phyloP scores from a whole-genome alignment of 2,113 vertebrate species.

The Zosterops hypoxanthus region DNA sequence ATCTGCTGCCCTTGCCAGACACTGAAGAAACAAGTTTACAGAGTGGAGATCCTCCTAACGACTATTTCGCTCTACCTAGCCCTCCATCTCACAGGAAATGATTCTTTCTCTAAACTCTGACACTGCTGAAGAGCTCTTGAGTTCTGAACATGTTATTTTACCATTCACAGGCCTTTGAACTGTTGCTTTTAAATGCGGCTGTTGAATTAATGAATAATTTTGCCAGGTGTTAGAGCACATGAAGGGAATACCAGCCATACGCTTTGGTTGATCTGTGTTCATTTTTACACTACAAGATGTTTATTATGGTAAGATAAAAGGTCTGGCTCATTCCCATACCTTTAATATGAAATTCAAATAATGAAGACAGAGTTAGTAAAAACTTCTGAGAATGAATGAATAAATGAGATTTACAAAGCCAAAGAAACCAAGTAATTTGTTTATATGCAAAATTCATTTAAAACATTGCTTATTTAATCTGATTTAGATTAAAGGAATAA shows the following conservation, averaged over 20 bases:
- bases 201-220: conserved; percentile 77
- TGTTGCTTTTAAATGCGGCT: conserved; percentile 66
- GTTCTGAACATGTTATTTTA: conserved; percentile 55
- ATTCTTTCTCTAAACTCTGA: conserved; percentile 63
- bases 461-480: background rate
- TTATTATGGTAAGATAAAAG: conserved; percentile 68
- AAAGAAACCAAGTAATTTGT: background rate
- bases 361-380: background rate
- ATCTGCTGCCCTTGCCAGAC: background rate
- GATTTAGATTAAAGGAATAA: background rate
- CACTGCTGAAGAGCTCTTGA: conserved; percentile 67
- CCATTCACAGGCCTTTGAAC: conserved; percentile 72
- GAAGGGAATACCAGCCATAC: conserved; percentile 52
- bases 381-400: conserved; percentile 8
- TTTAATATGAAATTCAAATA: conserved; percentile 64
- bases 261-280: conserved; percentile 23
- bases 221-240: conserved; percentile 68
- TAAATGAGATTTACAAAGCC: background rate
- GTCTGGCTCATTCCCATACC: conserved; percentile 45
- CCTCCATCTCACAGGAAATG: conserved; percentile 61
- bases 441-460: background rate
- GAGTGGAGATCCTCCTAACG: background rate
- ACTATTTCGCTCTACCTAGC: background rate
- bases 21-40: background rate
- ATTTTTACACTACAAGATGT: conserved; percentile 52